Base-by-base conservation (phyloP, 2,888 invertebrate species). In the Branchellion lobata region DNA sequence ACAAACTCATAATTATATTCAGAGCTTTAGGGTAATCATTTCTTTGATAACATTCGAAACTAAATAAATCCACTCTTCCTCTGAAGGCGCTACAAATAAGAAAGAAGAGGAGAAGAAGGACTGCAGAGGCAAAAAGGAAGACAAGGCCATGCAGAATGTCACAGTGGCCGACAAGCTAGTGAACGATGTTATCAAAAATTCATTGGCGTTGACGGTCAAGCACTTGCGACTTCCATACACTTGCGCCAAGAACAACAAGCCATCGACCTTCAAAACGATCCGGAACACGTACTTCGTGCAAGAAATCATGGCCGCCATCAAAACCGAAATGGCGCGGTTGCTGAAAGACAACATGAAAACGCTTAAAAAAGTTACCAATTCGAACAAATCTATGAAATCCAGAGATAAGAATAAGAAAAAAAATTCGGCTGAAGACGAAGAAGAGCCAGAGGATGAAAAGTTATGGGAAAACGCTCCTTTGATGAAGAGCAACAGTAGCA, bases 291-390 rank as follows among this genome's bases (percentile, higher is more conserved):
- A 77, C 36, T 77, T 77, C n/a, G 27, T 77, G 65, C n/a, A 31
- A 65, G 77, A 77, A 21, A 51, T 77, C n/a, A 31, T 57, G 33
- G 57, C 31, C 11, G 77, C 31, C 47, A 34, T 61, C n/a, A 77
- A 65, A 29, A 53, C 61, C 36, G 77, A 77, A 33, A 18, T 77
- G 36, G 61, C 61, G 3, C 29, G 57, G 53, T n/a, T 77, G 2
- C 24, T 77, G 61, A 77, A 77, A 29, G 65, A 77, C 65, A 61
- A 77, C 33, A 29, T 77, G 2, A 65, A 77, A 34, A 21, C n/a
- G 11, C 77, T 77, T 27, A 65, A 31, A 29, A 57, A 53, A 24
- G 29, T 47, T 27, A 18, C 18, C 29, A 75, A 75, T 51, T n/a
- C 24, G 75, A 75, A 5, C 61, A 57, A 57, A 8, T 8, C 61